Base-by-base conservation (phyloP, 2,888 invertebrate species). In the Melanostoma mellinum region DNA sequence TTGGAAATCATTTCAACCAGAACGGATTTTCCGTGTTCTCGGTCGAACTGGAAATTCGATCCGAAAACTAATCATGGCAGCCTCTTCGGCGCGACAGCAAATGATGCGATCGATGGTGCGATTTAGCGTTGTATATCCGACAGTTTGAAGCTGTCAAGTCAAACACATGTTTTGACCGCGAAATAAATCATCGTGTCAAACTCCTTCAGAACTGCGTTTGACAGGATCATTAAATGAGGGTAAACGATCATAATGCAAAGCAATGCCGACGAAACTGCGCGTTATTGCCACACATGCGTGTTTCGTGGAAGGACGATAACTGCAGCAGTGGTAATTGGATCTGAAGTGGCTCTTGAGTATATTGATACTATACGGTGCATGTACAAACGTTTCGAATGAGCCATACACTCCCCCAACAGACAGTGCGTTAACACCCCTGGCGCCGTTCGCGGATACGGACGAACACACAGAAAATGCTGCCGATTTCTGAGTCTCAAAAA, bases 151-250 rank as follows among this genome's bases (percentile, higher is more conserved):
- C 90, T 90, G 90, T 90, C 90, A 90, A 86, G 88, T 91, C 90
- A 87, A 90, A 90, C 91, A 91, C 89, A 91, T 91, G 91, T 91
- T 91, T 91, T 91, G 91, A 91, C 91, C 91, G 89, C 89, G 86
- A 88, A 90, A 91, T 91, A 91, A 91, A 91, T 91, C 91, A 91
- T 90, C 88, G 86, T 86, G 86, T 87, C 84, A 84, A 84, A 84
- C 84, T 84, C 65, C 81, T 73, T 85, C 71, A 46, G 79, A 72
- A 40, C 55, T 10, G 53, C 60, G 58, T 61, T 72, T 86, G 86
- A 86, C 85, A 86, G 81, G 85, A 86, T 85, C 86, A 85, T 85
- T 86, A 89, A 87, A 86, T 85, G 85, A 87, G 81, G 85, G 86
- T 60, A 55, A 63, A 80, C 87, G 89, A 88, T 87, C 87, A 86